Percentiles rank a stretch among this genome's conserved stretches.
These are phyloP conservation scores for Incurvaria masculella DNA, from an alignment of 2,888 invertebrate genomes.

Conservation along the genomic window DNA sequence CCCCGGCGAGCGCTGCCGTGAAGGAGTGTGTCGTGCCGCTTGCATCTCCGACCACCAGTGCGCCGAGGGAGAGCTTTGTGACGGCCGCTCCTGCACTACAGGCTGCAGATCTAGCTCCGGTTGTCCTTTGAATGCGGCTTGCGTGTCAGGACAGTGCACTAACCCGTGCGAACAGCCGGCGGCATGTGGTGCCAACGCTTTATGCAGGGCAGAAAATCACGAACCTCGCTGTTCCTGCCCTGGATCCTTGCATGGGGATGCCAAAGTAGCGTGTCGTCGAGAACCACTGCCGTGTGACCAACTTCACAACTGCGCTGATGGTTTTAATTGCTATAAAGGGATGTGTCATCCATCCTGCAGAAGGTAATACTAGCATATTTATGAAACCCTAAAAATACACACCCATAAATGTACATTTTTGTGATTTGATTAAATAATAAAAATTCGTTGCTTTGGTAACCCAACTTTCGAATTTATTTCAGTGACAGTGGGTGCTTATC, in stretches of 20 bases:
- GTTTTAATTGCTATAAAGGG: conserved; percentile 74
- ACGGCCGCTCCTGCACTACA: conserved; percentile 71
- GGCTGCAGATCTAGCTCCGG: conserved; percentile 81
- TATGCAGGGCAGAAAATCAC: conserved; percentile 69
- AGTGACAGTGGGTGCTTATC: conserved; percentile 79
- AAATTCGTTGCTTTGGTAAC: too few species aligned
- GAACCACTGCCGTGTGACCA: conserved; percentile 61
- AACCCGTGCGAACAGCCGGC: conserved; percentile 74
- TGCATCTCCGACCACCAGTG: conserved; percentile 86
- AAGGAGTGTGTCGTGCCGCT: conserved; percentile 78
- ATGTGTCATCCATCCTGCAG: conserved; percentile 75
- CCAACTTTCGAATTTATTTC: conserved; percentile 21
- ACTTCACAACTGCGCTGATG: conserved; percentile 66
- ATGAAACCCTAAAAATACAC: too few species aligned
- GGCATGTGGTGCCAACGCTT: conserved; percentile 80
- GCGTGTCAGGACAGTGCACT: conserved; percentile 73
- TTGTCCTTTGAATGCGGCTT: conserved; percentile 70
- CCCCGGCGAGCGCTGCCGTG: conserved; percentile 74
- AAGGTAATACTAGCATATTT: conserved; percentile 44
- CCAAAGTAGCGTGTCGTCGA: conserved; percentile 69
- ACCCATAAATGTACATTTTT: too few species aligned
- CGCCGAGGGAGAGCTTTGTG: conserved; percentile 82
- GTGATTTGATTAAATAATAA: too few species aligned
- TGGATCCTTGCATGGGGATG: conserved; percentile 68
- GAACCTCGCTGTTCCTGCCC: conserved; percentile 73